Percentiles rank a stretch among this genome's conserved stretches.
Conservation (phyloP, 2,797 vertebrate genomes). For the Scarus forsteni region DNA sequence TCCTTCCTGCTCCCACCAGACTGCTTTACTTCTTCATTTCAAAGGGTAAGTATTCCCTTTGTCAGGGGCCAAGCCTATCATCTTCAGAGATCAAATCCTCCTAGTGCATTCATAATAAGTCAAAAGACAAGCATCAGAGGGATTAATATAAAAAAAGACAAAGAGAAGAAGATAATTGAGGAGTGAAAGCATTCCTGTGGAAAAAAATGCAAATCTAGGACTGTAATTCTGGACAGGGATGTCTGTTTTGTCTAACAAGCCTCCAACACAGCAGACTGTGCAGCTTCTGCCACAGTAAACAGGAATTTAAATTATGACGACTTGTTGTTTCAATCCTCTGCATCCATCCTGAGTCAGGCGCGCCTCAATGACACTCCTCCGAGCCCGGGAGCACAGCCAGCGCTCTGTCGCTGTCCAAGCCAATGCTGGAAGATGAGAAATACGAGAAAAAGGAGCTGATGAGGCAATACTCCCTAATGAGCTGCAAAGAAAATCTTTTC, state of each 20-base stretch:
- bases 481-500: conserved; percentile 61
- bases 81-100: conserved; percentile 63
- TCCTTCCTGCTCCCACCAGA: conserved; percentile 38
- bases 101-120: conserved; percentile 69
- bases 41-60: conserved; percentile 79
- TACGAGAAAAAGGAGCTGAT: conserved; percentile 74
- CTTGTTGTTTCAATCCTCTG: conserved; percentile 46
- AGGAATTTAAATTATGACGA: conserved; percentile 46
- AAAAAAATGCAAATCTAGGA: conserved; percentile 36
- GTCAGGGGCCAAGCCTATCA: conserved; percentile 55
- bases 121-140: conserved; percentile 61
- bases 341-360: conserved; percentile 44
- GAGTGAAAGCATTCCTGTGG: conserved; percentile 30
- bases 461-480: conserved; percentile 71
- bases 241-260: conserved; percentile 56
- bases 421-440: conserved; percentile 65
- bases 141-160: conserved; percentile 35
- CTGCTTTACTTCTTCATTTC: conserved; percentile 70
- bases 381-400: conserved; percentile 59
- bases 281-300: conserved; percentile 56
- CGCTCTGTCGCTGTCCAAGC: conserved; percentile 43
- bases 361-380: conserved; percentile 52
- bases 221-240: conserved; percentile 33
- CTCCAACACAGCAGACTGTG: conserved; percentile 48
- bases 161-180: conserved; percentile 58